Percentiles rank a stretch among this genome's conserved stretches.
Evolutionary conservation across 2,113 vertebrate genomes (phyloP).

Genomic region (Mystacornis crossleyi): DNA sequence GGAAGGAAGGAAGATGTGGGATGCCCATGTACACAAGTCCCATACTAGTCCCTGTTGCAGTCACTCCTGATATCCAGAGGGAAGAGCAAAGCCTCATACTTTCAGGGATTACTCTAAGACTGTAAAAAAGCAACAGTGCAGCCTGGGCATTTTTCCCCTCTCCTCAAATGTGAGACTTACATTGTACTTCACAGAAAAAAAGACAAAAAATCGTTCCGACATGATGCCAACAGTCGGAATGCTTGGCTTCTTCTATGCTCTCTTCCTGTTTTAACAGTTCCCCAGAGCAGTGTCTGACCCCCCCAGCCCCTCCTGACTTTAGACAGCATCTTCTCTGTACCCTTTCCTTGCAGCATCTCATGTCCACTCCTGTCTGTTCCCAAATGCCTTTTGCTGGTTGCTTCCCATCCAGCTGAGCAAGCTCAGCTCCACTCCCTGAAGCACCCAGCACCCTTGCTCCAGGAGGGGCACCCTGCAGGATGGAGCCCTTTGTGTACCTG

Average conservation of each 20-base stretch:
- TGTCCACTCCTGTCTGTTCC: accelerated
- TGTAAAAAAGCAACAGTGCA: not conserved
- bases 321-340: not conserved
- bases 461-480: not conserved
- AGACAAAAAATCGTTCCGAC: not conserved
- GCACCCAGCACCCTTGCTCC: not conserved
- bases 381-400: not conserved
- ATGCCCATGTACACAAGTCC: not conserved
- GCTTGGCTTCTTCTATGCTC: not conserved
- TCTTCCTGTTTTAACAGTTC: not conserved
- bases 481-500: not conserved
- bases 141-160: not conserved
- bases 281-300: not conserved
- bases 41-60: not conserved
- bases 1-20: too few relatives aligned
- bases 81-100: not conserved
- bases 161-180: not conserved
- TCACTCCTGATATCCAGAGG: not conserved
- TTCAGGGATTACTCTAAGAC: not conserved
- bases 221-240: not conserved
- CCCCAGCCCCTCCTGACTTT: not conserved
- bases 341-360: not conserved
- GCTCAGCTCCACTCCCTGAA: not conserved
- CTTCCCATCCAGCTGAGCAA: not conserved
- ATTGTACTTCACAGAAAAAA: not conserved